Evolutionary conservation across 1,140 invertebrate species (phyloP), one percentile per base, ranked within the genome.

Genomic region (Neodiprion lecontei): DNA sequence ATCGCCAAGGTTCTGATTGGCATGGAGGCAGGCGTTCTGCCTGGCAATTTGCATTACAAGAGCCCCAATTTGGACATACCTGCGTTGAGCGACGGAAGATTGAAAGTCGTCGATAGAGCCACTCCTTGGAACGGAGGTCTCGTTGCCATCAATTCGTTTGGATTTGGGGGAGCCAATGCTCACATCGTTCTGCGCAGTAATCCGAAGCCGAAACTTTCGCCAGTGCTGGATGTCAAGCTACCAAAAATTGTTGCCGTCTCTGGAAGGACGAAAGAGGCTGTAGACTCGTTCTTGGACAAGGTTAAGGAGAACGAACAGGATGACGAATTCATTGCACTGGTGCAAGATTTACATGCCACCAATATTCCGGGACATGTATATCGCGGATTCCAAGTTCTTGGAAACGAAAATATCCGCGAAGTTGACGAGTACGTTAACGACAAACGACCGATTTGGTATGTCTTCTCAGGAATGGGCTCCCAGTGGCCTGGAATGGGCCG

Each of bases 141-240:
- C 28, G 92, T 96, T 50, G 97, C 92, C 8, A 82, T 99, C 1
- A 99, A 99, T 87, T 98, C 96, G 3, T 99, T 99, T 87, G 98
- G 98, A 21, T 99, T 99, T 89, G 98, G 98, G 73, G 98, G 98
- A 69, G 96, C 97, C 28, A 99, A 99, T 89, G 97, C 96, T 14
- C 98, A 99, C 87, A 88, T 96, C 0, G 89, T 99, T 72, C 88
- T 99, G 0, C 92, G 94, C 80, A 94, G 94, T 1, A 95, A 95
- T 83, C 91, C 92, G 0, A 95, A 94, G 82, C 91, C 91, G 23
- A 94, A 94, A 83, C 80, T 87, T 7, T 87, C 89, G 1, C 89
- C 90, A 7, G 87, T 90, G 40, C 87, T 91, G 14, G 83, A 89
- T 65, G 86, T 87, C 8, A 84, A 82, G 7, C 79, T 92, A 68